Percentiles rank a stretch among this genome's conserved stretches.
Conservation (phyloP, 2,113 vertebrate species). For the Carlito syrichta region DNA sequence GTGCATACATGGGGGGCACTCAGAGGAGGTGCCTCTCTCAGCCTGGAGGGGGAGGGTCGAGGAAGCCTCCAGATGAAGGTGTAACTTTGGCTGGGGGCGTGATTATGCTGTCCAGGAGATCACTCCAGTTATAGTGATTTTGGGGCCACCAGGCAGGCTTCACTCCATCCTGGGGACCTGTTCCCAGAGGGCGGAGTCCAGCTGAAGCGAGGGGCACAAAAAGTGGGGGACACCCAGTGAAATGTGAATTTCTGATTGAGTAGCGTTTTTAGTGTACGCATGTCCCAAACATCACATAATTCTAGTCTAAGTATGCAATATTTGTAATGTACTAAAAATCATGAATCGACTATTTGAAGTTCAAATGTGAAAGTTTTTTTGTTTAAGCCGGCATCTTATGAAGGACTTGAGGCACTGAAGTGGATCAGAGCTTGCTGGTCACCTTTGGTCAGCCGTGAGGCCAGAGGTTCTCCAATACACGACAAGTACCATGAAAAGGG, state of each 20-base stretch:
- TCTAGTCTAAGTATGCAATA: neutral
- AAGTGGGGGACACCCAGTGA: neutral
- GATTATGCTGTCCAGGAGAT: accelerated
- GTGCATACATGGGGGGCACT: accelerated
- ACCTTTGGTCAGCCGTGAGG: neutral
- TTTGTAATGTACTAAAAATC: neutral
- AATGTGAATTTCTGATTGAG: neutral
- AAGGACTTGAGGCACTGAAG: neutral
- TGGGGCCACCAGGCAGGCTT: neutral
- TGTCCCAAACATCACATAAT: neutral
- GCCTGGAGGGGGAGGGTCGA: too few species aligned
- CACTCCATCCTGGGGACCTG: neutral
- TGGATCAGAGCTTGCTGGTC: neutral
- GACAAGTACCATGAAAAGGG: neutral
- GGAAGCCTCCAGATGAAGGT: neutral
- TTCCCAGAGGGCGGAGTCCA: neutral
- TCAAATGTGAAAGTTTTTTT: neutral
- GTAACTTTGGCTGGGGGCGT: neutral
- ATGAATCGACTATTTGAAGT: neutral
- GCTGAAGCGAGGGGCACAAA: neutral
- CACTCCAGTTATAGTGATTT: neutral
- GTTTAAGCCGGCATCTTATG: neutral
- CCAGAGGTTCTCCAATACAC: neutral
- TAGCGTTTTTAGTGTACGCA: neutral
- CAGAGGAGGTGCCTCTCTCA: neutral